Conservation (phyloP, 2,888 invertebrate species). For the Microctonus brassicae region DNA sequence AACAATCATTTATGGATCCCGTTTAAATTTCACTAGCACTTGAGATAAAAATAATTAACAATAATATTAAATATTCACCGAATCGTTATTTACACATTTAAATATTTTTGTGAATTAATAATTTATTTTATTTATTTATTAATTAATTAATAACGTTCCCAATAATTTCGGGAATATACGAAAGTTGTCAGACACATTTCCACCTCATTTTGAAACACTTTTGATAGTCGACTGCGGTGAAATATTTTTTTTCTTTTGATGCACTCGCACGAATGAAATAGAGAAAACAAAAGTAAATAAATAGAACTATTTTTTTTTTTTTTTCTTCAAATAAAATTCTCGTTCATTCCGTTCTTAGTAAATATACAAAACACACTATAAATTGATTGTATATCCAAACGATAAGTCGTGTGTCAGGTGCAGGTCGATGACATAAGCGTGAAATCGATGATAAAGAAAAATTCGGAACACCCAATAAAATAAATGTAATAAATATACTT, state of each 20-base stretch:
- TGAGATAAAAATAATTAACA: neutral
- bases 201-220: constrained; percentile 43
- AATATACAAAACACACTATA: neutral
- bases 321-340: neutral
- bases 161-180: neutral
- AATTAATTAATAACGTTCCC: neutral
- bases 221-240: neutral
- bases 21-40: constrained; percentile 27
- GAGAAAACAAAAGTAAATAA: neutral
- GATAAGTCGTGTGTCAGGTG: constrained; percentile 25
- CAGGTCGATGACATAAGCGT: constrained; percentile 44
- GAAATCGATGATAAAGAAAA: constrained; percentile 30
- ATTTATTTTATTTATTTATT: neutral
- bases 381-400: constrained; percentile 12
- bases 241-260: neutral
- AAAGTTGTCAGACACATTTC: constrained; percentile 45
- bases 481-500: neutral
- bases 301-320: neutral
- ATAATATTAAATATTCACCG: neutral
- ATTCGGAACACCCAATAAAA: constrained; percentile 4
- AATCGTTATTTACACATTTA: neutral
- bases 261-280: too few relatives aligned
- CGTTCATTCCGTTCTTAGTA: neutral
- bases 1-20: constrained; percentile 7
- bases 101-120: too few relatives aligned